Evolutionary conservation across 1,140 invertebrate genomes (phyloP), one percentile per base, ranked within the genome.

Genomic region (Dufourea novaeangliae): DNA sequence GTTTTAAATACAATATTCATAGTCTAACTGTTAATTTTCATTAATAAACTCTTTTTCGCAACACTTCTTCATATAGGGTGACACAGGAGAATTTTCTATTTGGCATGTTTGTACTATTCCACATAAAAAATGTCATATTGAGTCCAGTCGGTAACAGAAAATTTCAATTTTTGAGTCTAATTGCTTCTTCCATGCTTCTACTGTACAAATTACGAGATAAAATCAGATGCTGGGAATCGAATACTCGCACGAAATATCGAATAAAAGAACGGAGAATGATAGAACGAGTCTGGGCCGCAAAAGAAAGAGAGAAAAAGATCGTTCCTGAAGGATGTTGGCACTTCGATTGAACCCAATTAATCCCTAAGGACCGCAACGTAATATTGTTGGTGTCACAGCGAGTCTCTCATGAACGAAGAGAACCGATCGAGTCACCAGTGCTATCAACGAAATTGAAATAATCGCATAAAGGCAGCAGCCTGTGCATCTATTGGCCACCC

Each of bases 271-370:
- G 5, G 32, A 34, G 29, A 61, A 22, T 3, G 50, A 27, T 12
- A 11, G 32, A 39, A 20, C 12, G 29, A 11, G 20, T n/a, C 17
- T 25, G 22, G 12, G 25, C 14, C 22, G 27, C 22, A 52, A 29
- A 1, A 37, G 54, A 27, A 25, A 39, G 57, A 25, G 32, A 61
- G 78, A 66, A 17, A 41, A 14, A 44, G 41, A n/a, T 37, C 70
- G 71, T 39, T n/a, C 41, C 37, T 66, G 25, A 56, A 66, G 32
- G 70, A 41, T 83, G 61, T 81, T 34, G 54, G 52, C 41, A 73
- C 61, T 81, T 82, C 52, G 54, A 71, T 50, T 61, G 52, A 67
- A 67, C 37, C 66, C 57, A 84, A 82, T 84, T 84, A 84, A 79
- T 83, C 81, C 34, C 34, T 59, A 46, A 32, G 50, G 70, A 68